Conservation (phyloP, 2,888 invertebrate genomes). For the Osmoderma eremita region DNA sequence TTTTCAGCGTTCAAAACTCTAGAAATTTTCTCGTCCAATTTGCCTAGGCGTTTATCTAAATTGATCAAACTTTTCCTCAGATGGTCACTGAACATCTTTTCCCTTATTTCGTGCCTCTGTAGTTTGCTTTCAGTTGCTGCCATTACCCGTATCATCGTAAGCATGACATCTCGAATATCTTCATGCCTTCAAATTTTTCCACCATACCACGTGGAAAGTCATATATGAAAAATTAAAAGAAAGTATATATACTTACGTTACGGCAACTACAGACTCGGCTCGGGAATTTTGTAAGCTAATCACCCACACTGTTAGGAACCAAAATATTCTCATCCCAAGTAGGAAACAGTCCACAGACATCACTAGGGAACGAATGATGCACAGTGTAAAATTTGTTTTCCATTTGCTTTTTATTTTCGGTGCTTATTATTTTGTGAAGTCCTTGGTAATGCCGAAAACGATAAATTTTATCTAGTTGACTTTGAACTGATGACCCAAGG, state of each 20-base stretch:
- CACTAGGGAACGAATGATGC: no score
- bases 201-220: neutral
- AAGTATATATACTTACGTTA: no score
- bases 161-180: slow-evolving; percentile 80
- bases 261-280: neutral
- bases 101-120: slow-evolving; percentile 84
- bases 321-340: neutral
- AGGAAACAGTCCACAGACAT: neutral
- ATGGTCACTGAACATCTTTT: slow-evolving; percentile 80
- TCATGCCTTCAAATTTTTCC: slow-evolving; percentile 66
- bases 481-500: no score
- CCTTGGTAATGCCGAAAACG: no score
- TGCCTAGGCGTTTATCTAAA: slow-evolving; percentile 75
- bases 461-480: no score
- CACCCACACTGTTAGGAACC: neutral
- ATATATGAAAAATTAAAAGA: neutral
- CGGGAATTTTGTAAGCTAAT: neutral
- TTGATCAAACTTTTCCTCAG: slow-evolving; percentile 77
- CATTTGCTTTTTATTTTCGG: no score
- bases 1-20: no score
- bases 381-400: no score
- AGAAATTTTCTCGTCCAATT: neutral
- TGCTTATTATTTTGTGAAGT: no score
- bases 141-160: slow-evolving; percentile 83
- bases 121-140: slow-evolving; percentile 82